These are phyloP conservation scores for Grallaria varia DNA, from an alignment of 2,113 vertebrate species.

Conservation along the genomic window DNA sequence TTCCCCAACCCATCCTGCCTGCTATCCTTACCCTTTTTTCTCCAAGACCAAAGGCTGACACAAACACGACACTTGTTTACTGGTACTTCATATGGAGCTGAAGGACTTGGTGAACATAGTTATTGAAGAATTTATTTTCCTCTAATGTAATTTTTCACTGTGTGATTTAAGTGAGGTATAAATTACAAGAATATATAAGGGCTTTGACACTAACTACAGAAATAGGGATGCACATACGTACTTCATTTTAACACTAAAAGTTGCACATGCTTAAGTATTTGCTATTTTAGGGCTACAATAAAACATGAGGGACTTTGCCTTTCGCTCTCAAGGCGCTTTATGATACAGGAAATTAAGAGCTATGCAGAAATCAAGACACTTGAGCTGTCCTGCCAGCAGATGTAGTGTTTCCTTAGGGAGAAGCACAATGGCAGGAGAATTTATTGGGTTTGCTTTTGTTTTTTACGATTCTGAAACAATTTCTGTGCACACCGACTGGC, in stretches of 20 bases:
- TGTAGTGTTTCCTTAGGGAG: not conserved
- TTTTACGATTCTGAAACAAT: not conserved
- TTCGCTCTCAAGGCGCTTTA: not conserved
- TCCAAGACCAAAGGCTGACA: not conserved
- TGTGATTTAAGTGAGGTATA: not conserved
- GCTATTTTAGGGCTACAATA: not conserved
- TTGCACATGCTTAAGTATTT: not conserved
- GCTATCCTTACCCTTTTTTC: not conserved
- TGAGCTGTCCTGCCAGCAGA: not conserved
- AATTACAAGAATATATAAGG: not conserved
- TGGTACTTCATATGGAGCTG: not conserved
- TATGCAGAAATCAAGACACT: not conserved
- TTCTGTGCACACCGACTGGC: not conserved
- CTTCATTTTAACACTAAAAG: not conserved
- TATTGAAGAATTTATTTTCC: not conserved
- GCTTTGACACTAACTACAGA: not conserved
- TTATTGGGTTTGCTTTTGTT: not conserved
- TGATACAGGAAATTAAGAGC: not conserved
- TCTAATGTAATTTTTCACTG: not conserved
- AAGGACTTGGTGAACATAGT: not conserved
- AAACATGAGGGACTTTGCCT: not conserved
- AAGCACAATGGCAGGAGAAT: not conserved
- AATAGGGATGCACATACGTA: not conserved
- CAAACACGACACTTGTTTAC: not conserved
- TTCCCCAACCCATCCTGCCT: not conserved